Base-by-base conservation (phyloP, 2,113 vertebrate genomes). In the Acrocephalus arundinaceus region DNA sequence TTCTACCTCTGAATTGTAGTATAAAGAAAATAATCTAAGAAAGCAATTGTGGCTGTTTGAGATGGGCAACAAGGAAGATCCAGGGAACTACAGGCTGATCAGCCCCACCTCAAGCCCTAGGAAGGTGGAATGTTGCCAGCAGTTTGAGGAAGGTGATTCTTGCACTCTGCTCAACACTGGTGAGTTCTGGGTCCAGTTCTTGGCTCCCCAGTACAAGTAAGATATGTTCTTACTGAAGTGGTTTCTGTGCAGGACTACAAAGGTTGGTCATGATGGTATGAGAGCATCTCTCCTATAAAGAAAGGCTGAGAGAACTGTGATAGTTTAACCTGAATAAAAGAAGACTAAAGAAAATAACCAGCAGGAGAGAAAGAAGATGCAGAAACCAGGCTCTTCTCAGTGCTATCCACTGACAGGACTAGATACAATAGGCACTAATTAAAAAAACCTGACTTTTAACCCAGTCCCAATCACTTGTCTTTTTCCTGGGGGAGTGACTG, bases 211-310 rank as follows among this genome's bases (percentile, higher is more conserved):
- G 19, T 11, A 45, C 7, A 18, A 68, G 9, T 28, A 35, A 78
- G 20, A 49, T 3, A 27, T 6, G 3, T 19, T 51, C 19, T 46
- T 80, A 8, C 13, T 75, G 21, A 11, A 51, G 4, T 28, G n/a
- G 51, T 35, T 35, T 31, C 61, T 78, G 11, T 46, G 22, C 28
- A 81, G 23, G 7, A 8, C 10, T 13, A 22, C 31, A 33, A 45
- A 71, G 6, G 27, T 33, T 21, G 25, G 1, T 33, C 24, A 28
- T 1, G 0, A 61, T 13, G 16, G 16, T 25, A 20, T 28, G 45
- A 61, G 6, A 89, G 5, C 18, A 65, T 9, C 22, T 70, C 8
- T 77, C 13, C 21, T 46, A 4, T 23, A 13, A 45, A 15, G 19
- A 68, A 33, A 77, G 15, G 7, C 30, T 59, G 59, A 76, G 37